Evolutionary conservation across 2,888 invertebrate genomes (phyloP).

Genomic region (Phortica magna): DNA sequence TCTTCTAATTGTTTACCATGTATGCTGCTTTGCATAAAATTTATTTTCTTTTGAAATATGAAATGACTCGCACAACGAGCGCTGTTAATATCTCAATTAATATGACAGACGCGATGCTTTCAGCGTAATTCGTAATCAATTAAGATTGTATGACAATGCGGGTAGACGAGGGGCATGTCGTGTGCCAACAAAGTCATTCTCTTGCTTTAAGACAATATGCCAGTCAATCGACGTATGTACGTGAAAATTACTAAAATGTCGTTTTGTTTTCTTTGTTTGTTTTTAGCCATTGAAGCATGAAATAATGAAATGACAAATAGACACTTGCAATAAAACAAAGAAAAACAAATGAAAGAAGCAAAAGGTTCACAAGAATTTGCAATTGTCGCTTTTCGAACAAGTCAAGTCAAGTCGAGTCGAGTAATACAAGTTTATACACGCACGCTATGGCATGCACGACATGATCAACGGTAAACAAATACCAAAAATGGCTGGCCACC

Average conservation of each 20-base stretch:
- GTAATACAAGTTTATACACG: slow-evolving; percentile 15
- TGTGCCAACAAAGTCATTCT: slow-evolving; percentile 16
- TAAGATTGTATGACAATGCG: slow-evolving; percentile 45
- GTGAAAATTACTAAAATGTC: slow-evolving; percentile 32
- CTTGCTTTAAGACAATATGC: background rate
- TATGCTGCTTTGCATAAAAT: background rate
- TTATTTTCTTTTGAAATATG: background rate
- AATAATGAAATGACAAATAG: background rate
- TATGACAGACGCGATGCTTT: slow-evolving; percentile 56
- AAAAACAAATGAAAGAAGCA: background rate
- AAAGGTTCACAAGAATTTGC: background rate
- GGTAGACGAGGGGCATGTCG: too few species aligned
- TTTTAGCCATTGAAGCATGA: background rate
- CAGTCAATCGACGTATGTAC: slow-evolving; percentile 24
- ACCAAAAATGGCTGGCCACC: background rate
- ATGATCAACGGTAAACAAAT: slow-evolving; percentile 18
- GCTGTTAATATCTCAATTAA: slow-evolving; percentile 56
- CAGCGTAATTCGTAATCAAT: slow-evolving; percentile 64
- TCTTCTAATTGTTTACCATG: background rate
- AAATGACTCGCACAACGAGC: background rate
- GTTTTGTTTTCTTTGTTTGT: slow-evolving; percentile 23
- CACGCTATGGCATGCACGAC: background rate
- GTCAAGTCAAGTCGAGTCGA: background rate
- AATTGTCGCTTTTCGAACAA: background rate
- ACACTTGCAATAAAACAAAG: background rate